Conservation (phyloP, 2,888 invertebrate genomes). For the Oligia fasciuncula region DNA sequence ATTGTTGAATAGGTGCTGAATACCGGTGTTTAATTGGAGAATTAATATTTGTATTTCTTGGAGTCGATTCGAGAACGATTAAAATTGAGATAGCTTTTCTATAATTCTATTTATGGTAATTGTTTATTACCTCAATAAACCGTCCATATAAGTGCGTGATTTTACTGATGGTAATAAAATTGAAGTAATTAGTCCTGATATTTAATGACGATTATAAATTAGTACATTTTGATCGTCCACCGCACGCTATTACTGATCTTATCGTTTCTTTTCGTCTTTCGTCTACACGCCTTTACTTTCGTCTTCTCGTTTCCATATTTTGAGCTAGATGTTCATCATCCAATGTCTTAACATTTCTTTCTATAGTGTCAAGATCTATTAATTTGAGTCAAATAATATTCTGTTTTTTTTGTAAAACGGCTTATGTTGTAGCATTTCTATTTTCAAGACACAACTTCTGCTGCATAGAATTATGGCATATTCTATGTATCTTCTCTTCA, state of each 20-base stretch:
- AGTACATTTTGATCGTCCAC: not conserved
- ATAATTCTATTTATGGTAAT: constrained; percentile 38
- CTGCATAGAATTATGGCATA: not conserved
- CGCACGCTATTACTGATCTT: constrained; percentile 1
- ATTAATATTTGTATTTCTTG: constrained; percentile 46
- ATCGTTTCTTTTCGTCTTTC: constrained; percentile 3
- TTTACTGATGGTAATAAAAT: constrained; percentile 31
- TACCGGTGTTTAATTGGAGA: constrained; percentile 8
- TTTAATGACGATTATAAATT: constrained; percentile 35
- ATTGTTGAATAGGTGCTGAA: constrained; percentile 31
- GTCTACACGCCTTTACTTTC: not conserved
- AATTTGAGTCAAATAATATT: not conserved
- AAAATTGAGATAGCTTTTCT: constrained; percentile 22
- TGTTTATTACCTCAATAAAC: constrained; percentile 26
- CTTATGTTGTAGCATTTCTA: not conserved
- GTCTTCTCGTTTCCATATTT: not conserved
- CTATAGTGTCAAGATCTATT: not conserved
- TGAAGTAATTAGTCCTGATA: constrained; percentile 15
- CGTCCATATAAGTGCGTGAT: constrained; percentile 5
- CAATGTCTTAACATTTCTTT: not conserved
- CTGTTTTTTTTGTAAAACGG: too few relatives aligned
- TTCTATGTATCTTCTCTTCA: not conserved
- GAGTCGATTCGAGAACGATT: constrained; percentile 29
- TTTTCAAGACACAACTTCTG: not conserved
- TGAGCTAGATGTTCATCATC: not conserved